A percentile compares a stretch with the other conserved stretches of the same genome.
Conservation (phyloP, 2,797 vertebrate genomes). For the Percopsis omiscomaycus region DNA sequence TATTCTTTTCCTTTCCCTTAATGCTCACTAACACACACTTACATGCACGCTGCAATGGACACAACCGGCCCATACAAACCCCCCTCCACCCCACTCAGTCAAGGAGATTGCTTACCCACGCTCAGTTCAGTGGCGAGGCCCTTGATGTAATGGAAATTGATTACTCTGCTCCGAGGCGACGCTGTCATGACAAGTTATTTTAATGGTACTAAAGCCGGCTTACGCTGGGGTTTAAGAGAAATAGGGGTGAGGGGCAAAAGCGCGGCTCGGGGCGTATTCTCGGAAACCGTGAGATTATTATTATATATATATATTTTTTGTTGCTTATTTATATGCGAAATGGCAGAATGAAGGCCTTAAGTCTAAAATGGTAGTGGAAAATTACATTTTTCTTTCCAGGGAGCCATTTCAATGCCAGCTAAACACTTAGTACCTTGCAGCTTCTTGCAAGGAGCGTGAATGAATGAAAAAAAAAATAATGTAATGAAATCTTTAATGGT, state of each 20-base stretch:
- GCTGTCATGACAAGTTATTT: slow-evolving; percentile 75
- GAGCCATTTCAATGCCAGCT: slow-evolving; percentile 29
- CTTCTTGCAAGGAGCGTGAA: slow-evolving; percentile 12
- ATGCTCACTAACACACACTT: slow-evolving; percentile 8
- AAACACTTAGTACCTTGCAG: slow-evolving; percentile 27
- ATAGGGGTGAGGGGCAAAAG: slow-evolving; percentile 24
- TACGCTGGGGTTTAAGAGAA: slow-evolving; percentile 64
- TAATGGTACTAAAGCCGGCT: slow-evolving; percentile 67
- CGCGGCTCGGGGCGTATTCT: slow-evolving; percentile 49
- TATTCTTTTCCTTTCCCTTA: not conserved
- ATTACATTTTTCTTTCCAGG: not conserved
- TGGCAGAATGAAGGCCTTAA: not conserved
- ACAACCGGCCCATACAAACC: not conserved
- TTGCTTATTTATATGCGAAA: not conserved
- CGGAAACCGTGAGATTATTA: too few species aligned
- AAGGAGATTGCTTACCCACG: slow-evolving; percentile 64
- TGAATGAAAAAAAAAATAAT: slow-evolving; percentile 11
- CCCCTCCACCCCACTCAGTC: slow-evolving; percentile 29
- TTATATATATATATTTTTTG: too few species aligned
- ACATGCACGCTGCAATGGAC: slow-evolving; percentile 6
- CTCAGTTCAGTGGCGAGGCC: slow-evolving; percentile 58
- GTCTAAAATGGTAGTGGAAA: slow-evolving; percentile 15
- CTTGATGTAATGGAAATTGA: slow-evolving; percentile 77
- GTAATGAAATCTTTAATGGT: too few species aligned
- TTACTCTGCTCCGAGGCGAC: slow-evolving; percentile 65